These are phyloP conservation scores for Bombus difficillimus DNA, from an alignment of 1,140 invertebrate species.

Conservation along the genomic window DNA sequence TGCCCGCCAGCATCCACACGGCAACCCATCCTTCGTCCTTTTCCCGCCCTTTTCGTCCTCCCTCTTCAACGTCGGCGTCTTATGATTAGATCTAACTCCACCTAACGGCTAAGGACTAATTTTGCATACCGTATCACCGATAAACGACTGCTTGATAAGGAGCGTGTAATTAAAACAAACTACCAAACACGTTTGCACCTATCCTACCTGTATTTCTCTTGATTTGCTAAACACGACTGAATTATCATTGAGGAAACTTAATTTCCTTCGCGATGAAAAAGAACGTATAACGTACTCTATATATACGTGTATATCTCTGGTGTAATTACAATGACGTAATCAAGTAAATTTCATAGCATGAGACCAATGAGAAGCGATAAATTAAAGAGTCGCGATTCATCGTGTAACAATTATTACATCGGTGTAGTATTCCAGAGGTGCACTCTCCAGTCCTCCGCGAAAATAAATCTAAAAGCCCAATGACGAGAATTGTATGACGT, in stretches of 20 bases:
- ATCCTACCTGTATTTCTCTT: not conserved
- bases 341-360: not conserved
- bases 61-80: constrained; percentile 28
- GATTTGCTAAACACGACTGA: not conserved
- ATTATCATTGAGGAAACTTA: not conserved
- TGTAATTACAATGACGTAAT: not conserved
- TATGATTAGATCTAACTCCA: constrained; percentile 34
- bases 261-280: not conserved
- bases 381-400: not conserved
- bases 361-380: not conserved
- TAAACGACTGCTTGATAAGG: not conserved
- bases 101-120: constrained; percentile 15
- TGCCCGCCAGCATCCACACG: constrained; percentile 26
- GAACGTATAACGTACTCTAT: not conserved
- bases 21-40: constrained; percentile 32
- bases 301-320: not conserved
- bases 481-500: not conserved
- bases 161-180: constrained; percentile 10
- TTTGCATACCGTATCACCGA: constrained; percentile 1
- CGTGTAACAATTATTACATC: not conserved
- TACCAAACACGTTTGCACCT: not conserved
- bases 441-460: not conserved
- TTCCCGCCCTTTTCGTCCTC: constrained; percentile 13
- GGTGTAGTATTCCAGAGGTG: not conserved
- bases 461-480: constrained; percentile 23